phyloP scores from a whole-genome alignment of 2,113 vertebrate species.

The Sterrhoptilus dennistouni region DNA sequence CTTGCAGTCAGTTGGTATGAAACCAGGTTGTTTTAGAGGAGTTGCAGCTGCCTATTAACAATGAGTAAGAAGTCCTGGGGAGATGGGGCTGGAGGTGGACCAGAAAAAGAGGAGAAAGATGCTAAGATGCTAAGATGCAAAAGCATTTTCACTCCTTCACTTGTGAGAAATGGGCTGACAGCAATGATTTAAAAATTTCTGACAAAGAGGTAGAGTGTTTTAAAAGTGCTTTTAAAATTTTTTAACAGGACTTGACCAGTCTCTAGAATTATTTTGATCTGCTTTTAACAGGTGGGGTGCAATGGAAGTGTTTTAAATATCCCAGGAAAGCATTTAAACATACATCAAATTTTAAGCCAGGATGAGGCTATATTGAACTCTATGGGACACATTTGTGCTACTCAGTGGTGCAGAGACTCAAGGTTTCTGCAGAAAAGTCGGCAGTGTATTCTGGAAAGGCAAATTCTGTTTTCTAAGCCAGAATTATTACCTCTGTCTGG shows the following conservation, averaged over 20 bases:
- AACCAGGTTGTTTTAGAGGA: not conserved
- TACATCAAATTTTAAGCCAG: not conserved
- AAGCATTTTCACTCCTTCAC: not conserved
- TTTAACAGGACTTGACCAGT: not conserved
- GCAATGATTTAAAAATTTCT: not conserved
- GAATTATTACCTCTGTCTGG: not conserved
- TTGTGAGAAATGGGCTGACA: not conserved
- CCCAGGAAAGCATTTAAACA: not conserved
- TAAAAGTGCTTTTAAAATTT: not conserved
- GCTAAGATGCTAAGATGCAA: not conserved
- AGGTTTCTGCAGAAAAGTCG: not conserved
- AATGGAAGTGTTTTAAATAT: not conserved
- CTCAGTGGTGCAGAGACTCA: not conserved
- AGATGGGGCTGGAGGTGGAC: not conserved
- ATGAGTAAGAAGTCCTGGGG: not conserved
- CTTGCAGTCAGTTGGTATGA: not conserved
- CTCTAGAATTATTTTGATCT: not conserved
- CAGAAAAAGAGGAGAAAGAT: not conserved
- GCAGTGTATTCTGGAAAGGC: not conserved
- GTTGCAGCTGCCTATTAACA: not conserved
- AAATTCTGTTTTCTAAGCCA: not conserved
- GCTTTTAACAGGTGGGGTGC: not conserved
- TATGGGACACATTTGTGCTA: not conserved
- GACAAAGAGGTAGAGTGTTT: not conserved
- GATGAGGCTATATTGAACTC: not conserved